Base-by-base conservation (phyloP, 1,140 invertebrate species). In the Megalonaias nervosa region DNA sequence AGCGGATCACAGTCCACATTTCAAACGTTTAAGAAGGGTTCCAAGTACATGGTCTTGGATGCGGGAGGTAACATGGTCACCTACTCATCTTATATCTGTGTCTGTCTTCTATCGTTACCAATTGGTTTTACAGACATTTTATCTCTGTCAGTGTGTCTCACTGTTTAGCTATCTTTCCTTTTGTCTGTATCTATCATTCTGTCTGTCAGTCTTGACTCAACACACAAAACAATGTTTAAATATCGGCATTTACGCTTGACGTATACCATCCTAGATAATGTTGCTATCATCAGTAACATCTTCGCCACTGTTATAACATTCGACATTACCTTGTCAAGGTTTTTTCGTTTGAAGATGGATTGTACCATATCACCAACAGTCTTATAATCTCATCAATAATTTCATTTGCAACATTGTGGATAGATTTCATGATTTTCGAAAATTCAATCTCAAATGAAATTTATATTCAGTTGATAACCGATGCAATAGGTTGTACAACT, bases 31-130 rank as follows among this genome's bases (percentile, higher is more conserved):
- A 9, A 5, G 6, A 16, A 17, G 13, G 62, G 62, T 2, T 61
- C 61, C 16, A 64, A 58, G 21, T 74, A 74, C 17, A 66, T 74
- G 9, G 13, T 66, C 11, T 60, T 66, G 17, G 71, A 74, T 74
- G 71, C 71, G 38, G 71, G 71, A 66, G 71, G 71, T 9, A 48
- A 9, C 38, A 11, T 48, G 38, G 6, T 6, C 11, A 48, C 2
- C 26, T 31, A 31, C 2, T 48, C 38, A 48, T 48, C 38, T 48
- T 48, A 31, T 74, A 72, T 55, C 13, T 65, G 21, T n/a, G 62
- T 48, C n/a, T 48, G 12, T 58, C 19, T 38, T 21, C 15, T 23
- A 16, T 23, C n/a, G 58, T 31, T 70, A 16, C 19, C 23, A 55
- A 48, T 13, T 48, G 13, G 56, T 14, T 13, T 17, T 38, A 68